A percentile compares a stretch with the other conserved stretches of the same genome.
Evolutionary conservation across 2,797 vertebrate species (phyloP).

Genomic region (Falco columbarius): DNA sequence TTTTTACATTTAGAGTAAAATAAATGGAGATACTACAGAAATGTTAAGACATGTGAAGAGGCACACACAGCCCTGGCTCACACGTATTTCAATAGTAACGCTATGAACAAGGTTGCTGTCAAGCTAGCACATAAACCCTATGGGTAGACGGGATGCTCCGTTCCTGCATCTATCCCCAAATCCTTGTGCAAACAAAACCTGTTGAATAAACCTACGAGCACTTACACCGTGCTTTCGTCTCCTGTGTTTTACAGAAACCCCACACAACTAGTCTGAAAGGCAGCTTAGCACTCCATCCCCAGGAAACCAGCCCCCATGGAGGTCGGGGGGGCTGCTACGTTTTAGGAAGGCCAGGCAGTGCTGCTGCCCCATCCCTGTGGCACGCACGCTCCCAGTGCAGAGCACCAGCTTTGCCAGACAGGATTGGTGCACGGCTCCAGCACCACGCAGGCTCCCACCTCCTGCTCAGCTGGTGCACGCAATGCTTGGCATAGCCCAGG

Average conservation of each 20-base stretch:
- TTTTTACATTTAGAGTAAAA: not conserved
- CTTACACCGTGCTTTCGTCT: not conserved
- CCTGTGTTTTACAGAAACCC: not conserved
- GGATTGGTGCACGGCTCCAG: not conserved
- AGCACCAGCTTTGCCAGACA: not conserved
- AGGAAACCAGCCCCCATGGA: not conserved
- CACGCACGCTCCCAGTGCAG: accelerated
- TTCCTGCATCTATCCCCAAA: not conserved
- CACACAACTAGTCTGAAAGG: not conserved
- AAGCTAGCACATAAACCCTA: not conserved
- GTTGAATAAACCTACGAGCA: not conserved
- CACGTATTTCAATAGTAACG: not conserved
- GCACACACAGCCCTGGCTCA: not conserved
- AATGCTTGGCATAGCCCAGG: not conserved
- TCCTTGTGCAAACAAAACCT: not conserved
- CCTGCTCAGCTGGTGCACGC: accelerated
- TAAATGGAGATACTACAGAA: not conserved
- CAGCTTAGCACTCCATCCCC: too few relatives aligned
- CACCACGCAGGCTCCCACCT: not conserved
- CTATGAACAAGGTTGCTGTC: not conserved
- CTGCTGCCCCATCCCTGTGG: not conserved
- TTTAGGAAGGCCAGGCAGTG: too few relatives aligned
- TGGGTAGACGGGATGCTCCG: not conserved
- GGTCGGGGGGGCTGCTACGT: not conserved
- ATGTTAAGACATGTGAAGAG: not conserved